Base-by-base conservation (phyloP, 2,113 vertebrate genomes). In the Vanacampus margaritifer region DNA sequence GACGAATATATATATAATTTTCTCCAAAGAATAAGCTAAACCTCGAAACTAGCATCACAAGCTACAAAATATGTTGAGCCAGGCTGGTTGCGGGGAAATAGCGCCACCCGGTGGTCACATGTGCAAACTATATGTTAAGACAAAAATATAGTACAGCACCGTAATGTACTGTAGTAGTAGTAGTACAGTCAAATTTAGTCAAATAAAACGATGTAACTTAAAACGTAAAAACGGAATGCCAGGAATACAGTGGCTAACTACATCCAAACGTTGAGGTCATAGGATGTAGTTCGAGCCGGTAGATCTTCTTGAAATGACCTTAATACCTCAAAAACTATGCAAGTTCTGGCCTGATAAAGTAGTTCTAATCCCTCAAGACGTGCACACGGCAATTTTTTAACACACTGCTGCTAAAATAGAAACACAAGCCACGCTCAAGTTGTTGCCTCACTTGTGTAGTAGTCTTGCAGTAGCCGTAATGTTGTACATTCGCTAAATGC, bases 1-100 rank as follows among this genome's bases (percentile, higher is more conserved):
- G 21, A 71, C 46, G 62, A 54, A 69, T n/a, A 74, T 67, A 70
- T 6, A 23, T 41, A 9, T 1, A 1, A 36, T 57, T 32, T 57
- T 57, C 2, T 51, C 48, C 21, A n/a, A 51, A 11, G 2, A n/a
- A n/a, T 10, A n/a, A 51, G 8, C 8, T n/a, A 50, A n/a, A 50
- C 0, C 21, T 50, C 21, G 21, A 23, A 50, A 10, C 19, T n/a
- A 23, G 48, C 48, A 50, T 50, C 21, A n/a, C 2, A n/a, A n/a
- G 21, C 48, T n/a, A 50, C 21, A 50, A 50, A 3, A n/a, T 21
- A 36, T 36, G 56, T 59, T 28, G 6, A 21, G 0, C 28, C 36
- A 36, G 8, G 17, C 7, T 21, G 1, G 8, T 1, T 21, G 2
- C 17, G 9, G 32, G 8, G 21, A 17, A 21, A 32, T 17, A 17